Evolutionary conservation across 2,888 invertebrate genomes (phyloP), one percentile per base, ranked within the genome.

Genomic region (Tenthredo livida): DNA sequence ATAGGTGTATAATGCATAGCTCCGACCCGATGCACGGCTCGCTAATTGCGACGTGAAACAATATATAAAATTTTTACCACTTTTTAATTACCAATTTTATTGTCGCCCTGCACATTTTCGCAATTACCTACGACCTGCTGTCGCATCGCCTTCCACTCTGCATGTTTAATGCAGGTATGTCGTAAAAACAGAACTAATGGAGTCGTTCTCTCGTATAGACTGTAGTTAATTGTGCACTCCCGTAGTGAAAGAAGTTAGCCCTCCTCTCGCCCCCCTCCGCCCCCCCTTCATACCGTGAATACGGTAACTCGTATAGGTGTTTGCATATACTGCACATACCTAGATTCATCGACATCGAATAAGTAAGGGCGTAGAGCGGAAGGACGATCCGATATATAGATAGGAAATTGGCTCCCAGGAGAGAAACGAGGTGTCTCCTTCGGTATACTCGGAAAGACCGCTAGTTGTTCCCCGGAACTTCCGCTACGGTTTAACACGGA

Each of bases 61-160:
- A 75, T 73, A 75, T 65, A 43, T 83, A 87, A 88, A 88, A 86
- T 87, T 87, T 88, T 88, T 86, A 86, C 84, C 70, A 61, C 84
- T 58, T 86, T 70, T 87, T 87, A 90, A 90, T 90, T 88, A 86
- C 87, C 87, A 86, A 88, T 88, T 90, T 90, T 87, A 87, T 88
- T 86, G 87, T 86, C 84, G 85, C 77, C 70, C 80, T n/a, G 86
- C 73, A 85, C 87, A 86, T 87, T 89, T 88, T 90, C 86, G 88
- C 87, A 88, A 90, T 89, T 89, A 89, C 85, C 86, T 43, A 50
- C 80, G 25, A n/a, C 33, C 58, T 21, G 58, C 77, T 47, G 72
- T 61, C 67, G 70, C 87, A 84, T 61, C 82, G 54, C 78, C 72
- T 84, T 25, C 78, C 15, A 47, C 83, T 37, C 70, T 50, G 70